Conservation (phyloP, 2,888 invertebrate genomes). For the Gasteruption jaculator region DNA sequence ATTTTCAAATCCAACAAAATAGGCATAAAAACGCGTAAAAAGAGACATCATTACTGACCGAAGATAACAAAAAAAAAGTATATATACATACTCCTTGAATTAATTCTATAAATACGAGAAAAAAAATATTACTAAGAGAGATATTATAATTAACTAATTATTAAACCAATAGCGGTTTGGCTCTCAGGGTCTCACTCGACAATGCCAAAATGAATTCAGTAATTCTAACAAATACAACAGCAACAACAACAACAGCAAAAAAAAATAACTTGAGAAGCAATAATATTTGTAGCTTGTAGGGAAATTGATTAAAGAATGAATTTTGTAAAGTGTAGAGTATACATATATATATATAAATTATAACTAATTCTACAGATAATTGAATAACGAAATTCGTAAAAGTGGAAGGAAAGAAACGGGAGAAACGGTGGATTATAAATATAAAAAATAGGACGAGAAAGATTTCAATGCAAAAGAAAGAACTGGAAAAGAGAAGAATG, state of each 20-base stretch:
- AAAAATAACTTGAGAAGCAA: constrained; percentile 22
- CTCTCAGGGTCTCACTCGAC: constrained; percentile 44
- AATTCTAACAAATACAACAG: constrained; percentile 47
- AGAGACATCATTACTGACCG: too few species aligned
- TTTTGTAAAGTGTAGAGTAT: constrained; percentile 42
- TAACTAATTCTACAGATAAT: constrained; percentile 44
- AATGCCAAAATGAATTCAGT: constrained; percentile 47
- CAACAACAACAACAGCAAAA: constrained; percentile 36
- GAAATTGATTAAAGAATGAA: constrained; percentile 25
- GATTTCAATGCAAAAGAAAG: too few species aligned
- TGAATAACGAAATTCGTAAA: constrained; percentile 47
- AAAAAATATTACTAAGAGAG: too few species aligned
- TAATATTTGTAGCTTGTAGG: background rate
- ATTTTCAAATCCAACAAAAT: too few species aligned
- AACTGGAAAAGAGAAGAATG: too few species aligned
- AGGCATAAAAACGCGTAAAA: too few species aligned
- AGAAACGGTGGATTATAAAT: background rate
- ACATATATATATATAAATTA: constrained; percentile 40
- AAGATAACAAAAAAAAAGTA: too few species aligned
- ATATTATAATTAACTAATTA: too few species aligned
- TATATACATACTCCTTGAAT: too few species aligned
- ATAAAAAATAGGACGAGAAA: too few species aligned
- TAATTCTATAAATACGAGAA: too few species aligned
- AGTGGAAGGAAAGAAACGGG: background rate
- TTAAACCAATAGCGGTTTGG: too few species aligned